Base-by-base conservation (phyloP, 2,113 vertebrate genomes). In the Scophthalmus maximus region DNA sequence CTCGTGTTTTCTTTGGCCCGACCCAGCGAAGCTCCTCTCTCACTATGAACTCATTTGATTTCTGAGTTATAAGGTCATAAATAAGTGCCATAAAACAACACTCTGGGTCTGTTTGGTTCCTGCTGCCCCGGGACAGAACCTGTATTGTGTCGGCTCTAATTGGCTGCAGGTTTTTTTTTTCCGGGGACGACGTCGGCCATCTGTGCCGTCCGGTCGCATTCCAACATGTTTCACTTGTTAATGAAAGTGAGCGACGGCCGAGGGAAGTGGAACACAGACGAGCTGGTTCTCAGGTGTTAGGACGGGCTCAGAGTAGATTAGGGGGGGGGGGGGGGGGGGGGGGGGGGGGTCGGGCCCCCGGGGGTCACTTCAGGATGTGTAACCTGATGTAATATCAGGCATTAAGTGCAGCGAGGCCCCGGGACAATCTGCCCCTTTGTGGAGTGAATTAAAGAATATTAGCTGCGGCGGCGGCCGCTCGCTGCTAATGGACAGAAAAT, bases 11-110 rank as follows among this genome's bases (percentile, higher is more conserved):
- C 78, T 82, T 92, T 91, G 90, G 91, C 91, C 84, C 81, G 14
- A 79, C 69, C 78, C 68, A 50, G 76, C 56, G 55, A 86, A 57
- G 87, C 83, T 20, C 69, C 69, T 73, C 83, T 78, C 85, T 93
- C 88, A 62, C 71, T 88, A 77, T 86, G 87, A 93, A 89, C 88
- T 93, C 82, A 92, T 94, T 91, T 92, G 88, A 93, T 93, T 93
- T 91, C 53, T 69, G 87, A 78, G 91, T 90, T 92, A 91, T 88
- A 92, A 85, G 90, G 81, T 80, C 79, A 92, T 93, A 93, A 93
- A 92, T 92, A 92, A 90, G 58, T 27, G 84, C 84, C 83, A 82
- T 93, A 92, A 94, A 94, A 81, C 79, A 80, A 78, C 73, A 68
- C 73, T 65, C 56, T 67, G n/a, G n/a, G n/a, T 4, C 73, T 61